A percentile compares a stretch with the other conserved stretches of the same genome.
phyloP scores from a whole-genome alignment of 2,797 vertebrate species.

The Heliangelus exortis region DNA sequence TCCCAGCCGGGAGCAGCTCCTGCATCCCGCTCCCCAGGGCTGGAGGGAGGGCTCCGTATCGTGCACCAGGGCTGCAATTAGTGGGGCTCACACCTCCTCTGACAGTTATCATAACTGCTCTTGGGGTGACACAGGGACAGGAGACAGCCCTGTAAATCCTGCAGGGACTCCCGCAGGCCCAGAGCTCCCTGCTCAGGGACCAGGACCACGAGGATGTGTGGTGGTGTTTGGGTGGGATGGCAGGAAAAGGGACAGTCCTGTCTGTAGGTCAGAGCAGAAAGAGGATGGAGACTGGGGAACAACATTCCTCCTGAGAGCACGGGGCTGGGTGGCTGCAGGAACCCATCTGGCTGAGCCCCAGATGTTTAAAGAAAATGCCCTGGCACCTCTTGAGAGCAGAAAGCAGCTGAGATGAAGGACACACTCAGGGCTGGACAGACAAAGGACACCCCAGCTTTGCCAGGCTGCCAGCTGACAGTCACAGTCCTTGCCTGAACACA shows the following conservation, averaged over 20 bases:
- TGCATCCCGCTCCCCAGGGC: not conserved
- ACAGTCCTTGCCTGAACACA: not conserved
- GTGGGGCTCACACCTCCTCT: not conserved
- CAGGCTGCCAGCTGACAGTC: not conserved
- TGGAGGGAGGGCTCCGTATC: not conserved
- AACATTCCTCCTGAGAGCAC: not conserved
- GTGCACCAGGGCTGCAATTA: not conserved
- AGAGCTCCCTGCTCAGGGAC: rapidly evolving
- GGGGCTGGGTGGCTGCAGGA: not conserved
- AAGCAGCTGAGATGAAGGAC: not conserved
- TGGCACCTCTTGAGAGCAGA: not conserved
- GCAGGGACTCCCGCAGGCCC: rapidly evolving
- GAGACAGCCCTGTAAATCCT: not conserved
- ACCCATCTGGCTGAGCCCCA: not conserved
- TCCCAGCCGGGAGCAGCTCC: rapidly evolving
- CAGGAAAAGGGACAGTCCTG: not conserved
- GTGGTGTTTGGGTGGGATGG: rapidly evolving
- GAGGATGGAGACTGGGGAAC: not conserved
- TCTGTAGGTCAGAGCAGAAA: rapidly evolving
- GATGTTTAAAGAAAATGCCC: not conserved
- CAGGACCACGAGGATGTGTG: rapidly evolving
- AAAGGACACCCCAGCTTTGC: not conserved
- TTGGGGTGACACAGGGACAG: not conserved
- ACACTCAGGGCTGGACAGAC: too few relatives aligned
- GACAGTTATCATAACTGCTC: constrained; percentile 20